A percentile compares a stretch with the other conserved stretches of the same genome.
Evolutionary conservation across 2,797 vertebrate species (phyloP).

Genomic region (Pipistrellus kuhlii): DNA sequence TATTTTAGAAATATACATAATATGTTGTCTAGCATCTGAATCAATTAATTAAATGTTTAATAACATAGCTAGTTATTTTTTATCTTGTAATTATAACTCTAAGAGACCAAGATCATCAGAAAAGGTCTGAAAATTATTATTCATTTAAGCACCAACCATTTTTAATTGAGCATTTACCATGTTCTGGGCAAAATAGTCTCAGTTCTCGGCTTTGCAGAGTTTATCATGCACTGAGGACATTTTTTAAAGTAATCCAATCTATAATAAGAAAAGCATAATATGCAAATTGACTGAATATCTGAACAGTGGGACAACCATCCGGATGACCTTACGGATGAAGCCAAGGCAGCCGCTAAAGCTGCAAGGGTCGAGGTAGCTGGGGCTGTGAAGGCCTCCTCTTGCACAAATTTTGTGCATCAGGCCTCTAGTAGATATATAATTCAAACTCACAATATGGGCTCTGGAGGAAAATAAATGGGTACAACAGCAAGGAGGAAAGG

Average conservation of each 20-base stretch:
- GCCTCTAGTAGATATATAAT: background rate
- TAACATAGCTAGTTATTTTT: slow-evolving; percentile 38
- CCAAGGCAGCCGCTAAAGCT: no score
- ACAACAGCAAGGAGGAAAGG: background rate
- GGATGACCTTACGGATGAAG: no score
- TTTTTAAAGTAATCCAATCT: background rate
- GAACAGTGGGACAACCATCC: no score
- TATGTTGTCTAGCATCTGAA: background rate
- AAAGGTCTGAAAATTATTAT: slow-evolving; percentile 18
- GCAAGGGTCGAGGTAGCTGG: no score
- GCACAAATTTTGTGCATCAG: no score
- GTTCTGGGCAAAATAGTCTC: background rate
- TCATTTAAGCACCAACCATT: background rate
- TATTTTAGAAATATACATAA: background rate
- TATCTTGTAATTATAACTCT: slow-evolving; percentile 21
- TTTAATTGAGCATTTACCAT: background rate
- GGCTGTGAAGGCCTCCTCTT: no score
- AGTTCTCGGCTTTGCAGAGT: background rate
- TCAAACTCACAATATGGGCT: background rate
- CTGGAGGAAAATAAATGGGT: background rate
- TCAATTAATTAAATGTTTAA: slow-evolving; percentile 52
- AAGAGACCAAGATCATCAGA: slow-evolving; percentile 6
- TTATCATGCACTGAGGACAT: background rate
- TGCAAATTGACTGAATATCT: no score
- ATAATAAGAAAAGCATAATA: no score